Base-by-base conservation (phyloP, 2,797 vertebrate genomes). In the Cichlasoma orientale region DNA sequence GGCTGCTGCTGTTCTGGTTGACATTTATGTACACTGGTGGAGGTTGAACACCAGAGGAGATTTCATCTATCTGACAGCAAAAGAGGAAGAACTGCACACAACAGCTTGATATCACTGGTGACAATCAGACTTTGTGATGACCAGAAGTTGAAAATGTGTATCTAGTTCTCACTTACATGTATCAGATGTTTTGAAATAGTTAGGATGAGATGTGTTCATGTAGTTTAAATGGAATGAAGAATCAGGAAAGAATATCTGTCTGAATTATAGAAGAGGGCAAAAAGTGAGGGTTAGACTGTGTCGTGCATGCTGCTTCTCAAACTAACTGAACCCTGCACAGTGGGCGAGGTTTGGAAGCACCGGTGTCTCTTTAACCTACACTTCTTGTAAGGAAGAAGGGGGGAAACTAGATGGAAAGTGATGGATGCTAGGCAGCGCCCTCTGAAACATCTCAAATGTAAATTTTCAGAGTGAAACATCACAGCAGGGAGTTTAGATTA, bases 11-110 rank as follows among this genome's bases (percentile, higher is more conserved):
- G 74, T 5, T 54, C 68, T 72, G 7, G 25, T 72, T 69, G 74
- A 78, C 58, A 73, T 56, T 75, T 75, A 14, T 73, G 77, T 47
- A 55, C 44, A 18, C 71, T 50, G 56, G 77, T 50, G 33, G 31
- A 12, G 31, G 47, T 8, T 50, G 21, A 44, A 29, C 50, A 44
- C 36, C 6, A 61, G 33, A 56, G 66, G 31, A 59, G 66, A 66
- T 73, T 54, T 79, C 36, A 75, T 77, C 36, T 57, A 71, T 31
- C 9, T 8, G n/a, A 56, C 5, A 7, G 9, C 27, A 23, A 59
- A 63, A 78, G 47, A 5, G 58, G 41, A 36, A 50, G 44, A 72
- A 29, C 31, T 50, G 25, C 2, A 2, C n/a, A 7, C 66, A n/a
- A 16, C 53, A 56, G 56, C 58, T 33, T 44, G 10, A 74, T 23